Percentiles rank a stretch among this genome's conserved stretches.
Conservation (phyloP, 2,113 vertebrate species). For the Actenoides hombroni region DNA sequence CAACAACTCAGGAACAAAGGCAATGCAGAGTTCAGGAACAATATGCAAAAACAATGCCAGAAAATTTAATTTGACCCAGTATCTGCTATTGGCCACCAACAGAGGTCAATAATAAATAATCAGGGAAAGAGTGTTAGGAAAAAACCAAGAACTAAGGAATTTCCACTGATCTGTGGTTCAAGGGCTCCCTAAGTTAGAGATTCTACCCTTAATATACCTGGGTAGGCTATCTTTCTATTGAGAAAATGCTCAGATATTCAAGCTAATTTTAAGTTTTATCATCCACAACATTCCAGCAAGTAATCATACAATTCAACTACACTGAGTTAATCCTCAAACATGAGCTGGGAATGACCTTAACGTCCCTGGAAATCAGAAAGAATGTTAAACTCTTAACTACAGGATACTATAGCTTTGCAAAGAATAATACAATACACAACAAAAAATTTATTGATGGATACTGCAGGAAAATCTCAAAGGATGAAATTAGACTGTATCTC, state of each 20-base stretch:
- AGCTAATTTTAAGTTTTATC: background rate
- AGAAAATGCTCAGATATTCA: background rate
- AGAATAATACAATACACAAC: background rate
- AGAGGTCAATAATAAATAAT: background rate
- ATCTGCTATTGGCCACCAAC: background rate
- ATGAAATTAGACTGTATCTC: background rate
- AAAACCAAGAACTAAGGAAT: background rate
- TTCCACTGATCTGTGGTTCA: background rate
- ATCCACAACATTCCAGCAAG: background rate
- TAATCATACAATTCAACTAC: background rate
- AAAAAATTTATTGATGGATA: background rate
- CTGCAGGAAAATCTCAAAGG: background rate
- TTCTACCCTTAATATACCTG: background rate
- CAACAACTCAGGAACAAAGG: background rate
- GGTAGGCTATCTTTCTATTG: background rate
- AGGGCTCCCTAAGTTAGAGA: background rate
- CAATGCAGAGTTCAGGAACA: background rate
- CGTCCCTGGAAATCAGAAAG: background rate
- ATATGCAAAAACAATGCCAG: background rate
- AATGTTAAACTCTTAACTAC: background rate
- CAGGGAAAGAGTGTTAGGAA: background rate
- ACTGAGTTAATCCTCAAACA: background rate
- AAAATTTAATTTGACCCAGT: background rate
- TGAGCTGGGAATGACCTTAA: background rate
- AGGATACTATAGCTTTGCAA: background rate